Evolutionary conservation across 1,140 invertebrate species (phyloP), one percentile per base, ranked within the genome.

Genomic region (Linepithema humile): DNA sequence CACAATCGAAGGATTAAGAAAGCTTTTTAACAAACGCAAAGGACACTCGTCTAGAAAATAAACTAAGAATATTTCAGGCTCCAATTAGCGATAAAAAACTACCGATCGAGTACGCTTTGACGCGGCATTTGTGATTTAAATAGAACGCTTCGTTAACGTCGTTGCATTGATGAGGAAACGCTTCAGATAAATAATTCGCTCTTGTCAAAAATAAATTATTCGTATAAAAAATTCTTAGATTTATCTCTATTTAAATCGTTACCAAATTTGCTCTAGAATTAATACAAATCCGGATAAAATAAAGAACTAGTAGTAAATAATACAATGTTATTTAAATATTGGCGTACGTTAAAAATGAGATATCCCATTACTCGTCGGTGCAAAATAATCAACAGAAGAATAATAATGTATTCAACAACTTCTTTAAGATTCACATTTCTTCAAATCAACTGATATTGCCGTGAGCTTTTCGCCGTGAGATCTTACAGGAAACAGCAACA

Each of bases 81-180:
- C 64, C 86, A 88, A 85, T 88, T 88, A 87, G 55, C 70, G 50
- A 62, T 29, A n/a, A 43, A 50, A 84, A 88, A 88, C 67, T 87
- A 87, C 43, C 82, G 74, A 87, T 88, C 69, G 40, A 69, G 17
- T 43, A 45, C 40, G 75, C 75, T 80, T 70, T 69, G 64, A 80
- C 38, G 48, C 12, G 17, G 12, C 17, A 80, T 80, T 80, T 80
- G 75, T 35, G 69, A 70, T 80, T 70, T 70, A 80, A 80, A 69
- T 80, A 40, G 70, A 64, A 40, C 17, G 7, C 12, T 40, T 70
- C 64, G 48, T 80, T 69, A 57, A n/a, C 69, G 17, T 78, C 17
- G n/a, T n/a, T n/a, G 48, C 17, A 55, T 43, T 26, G 38, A 70
- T 55, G 65, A 78, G 20, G n/a, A 20, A 38, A 69, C 23, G 15